phyloP scores from a whole-genome alignment of 2,888 invertebrate species.

The Heliconius cydno region DNA sequence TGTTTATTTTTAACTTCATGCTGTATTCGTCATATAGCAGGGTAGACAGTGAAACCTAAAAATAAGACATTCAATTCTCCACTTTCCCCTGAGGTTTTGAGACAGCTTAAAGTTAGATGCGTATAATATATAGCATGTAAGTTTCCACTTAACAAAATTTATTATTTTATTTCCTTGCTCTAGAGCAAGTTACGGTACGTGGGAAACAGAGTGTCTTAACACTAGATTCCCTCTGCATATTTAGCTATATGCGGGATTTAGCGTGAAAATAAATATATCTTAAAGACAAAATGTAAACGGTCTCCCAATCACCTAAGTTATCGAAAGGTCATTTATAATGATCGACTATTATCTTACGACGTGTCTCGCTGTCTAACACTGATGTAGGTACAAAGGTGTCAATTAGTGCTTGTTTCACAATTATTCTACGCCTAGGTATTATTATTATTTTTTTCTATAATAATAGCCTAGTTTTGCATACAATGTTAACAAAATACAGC shows the following conservation, averaged over 20 bases:
- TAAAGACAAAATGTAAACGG: constrained; percentile 31
- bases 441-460: background rate
- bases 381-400: constrained; percentile 34
- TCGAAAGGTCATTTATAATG: constrained; percentile 43
- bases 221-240: background rate
- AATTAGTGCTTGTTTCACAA: constrained; percentile 38
- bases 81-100: too few relatives aligned
- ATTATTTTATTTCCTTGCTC: too few relatives aligned
- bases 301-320: constrained; percentile 24
- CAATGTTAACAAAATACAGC: too few relatives aligned
- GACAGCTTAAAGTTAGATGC: too few relatives aligned
- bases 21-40: too few relatives aligned
- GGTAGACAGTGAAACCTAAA: too few relatives aligned
- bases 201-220: background rate
- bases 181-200: too few relatives aligned
- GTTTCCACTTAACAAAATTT: too few relatives aligned
- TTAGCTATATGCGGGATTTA: background rate
- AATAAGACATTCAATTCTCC: too few relatives aligned
- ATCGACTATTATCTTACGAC: constrained; percentile 28
- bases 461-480: background rate
- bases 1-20: too few relatives aligned
- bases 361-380: constrained; percentile 26
- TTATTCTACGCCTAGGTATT: background rate
- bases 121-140: too few relatives aligned
- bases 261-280: constrained; percentile 13